Conservation (phyloP, 2,797 vertebrate genomes). For the Leptatherina wallacei region DNA sequence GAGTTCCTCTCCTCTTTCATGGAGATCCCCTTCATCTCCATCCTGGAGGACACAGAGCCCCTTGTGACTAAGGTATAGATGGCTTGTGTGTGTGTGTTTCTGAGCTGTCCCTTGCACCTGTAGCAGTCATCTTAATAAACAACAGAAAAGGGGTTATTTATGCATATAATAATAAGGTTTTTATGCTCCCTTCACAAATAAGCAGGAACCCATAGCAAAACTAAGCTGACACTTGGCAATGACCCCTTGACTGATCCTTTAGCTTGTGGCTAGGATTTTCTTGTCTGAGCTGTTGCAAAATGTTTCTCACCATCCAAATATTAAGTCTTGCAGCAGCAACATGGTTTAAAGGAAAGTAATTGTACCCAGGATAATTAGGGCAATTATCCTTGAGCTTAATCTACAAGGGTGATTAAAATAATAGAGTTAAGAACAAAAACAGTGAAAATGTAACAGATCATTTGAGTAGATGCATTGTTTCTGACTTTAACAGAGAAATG, state of each 20-base stretch:
- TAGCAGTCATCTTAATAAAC: slow-evolving; percentile 30
- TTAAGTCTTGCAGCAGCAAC: slow-evolving; percentile 27
- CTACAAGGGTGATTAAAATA: slow-evolving; percentile 20
- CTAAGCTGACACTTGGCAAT: slow-evolving; percentile 20
- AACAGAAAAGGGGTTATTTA: slow-evolving; percentile 16
- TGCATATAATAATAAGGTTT: slow-evolving; percentile 4
- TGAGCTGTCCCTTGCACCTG: slow-evolving; percentile 39
- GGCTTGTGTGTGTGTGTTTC: background rate
- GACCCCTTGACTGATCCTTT: slow-evolving; percentile 30
- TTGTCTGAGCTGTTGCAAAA: slow-evolving; percentile 38
- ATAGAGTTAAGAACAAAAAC: slow-evolving; percentile 2
- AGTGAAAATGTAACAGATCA: background rate
- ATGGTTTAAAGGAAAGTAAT: slow-evolving; percentile 14
- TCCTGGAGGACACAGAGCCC: slow-evolving; percentile 87
- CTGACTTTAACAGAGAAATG: slow-evolving; percentile 26
- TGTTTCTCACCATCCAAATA: slow-evolving; percentile 16
- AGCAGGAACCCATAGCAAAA: slow-evolving; percentile 1
- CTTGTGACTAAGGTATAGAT: slow-evolving; percentile 86
- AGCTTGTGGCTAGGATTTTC: slow-evolving; percentile 49
- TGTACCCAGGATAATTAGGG: slow-evolving; percentile 28
- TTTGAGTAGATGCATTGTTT: background rate
- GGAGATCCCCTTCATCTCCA: slow-evolving; percentile 92
- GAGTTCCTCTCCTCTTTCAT: slow-evolving; percentile 91
- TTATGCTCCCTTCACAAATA: slow-evolving; percentile 11
- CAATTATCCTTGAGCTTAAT: slow-evolving; percentile 33